phyloP scores from a whole-genome alignment of 2,797 vertebrate species.

The Allenopithecus nigroviridis region DNA sequence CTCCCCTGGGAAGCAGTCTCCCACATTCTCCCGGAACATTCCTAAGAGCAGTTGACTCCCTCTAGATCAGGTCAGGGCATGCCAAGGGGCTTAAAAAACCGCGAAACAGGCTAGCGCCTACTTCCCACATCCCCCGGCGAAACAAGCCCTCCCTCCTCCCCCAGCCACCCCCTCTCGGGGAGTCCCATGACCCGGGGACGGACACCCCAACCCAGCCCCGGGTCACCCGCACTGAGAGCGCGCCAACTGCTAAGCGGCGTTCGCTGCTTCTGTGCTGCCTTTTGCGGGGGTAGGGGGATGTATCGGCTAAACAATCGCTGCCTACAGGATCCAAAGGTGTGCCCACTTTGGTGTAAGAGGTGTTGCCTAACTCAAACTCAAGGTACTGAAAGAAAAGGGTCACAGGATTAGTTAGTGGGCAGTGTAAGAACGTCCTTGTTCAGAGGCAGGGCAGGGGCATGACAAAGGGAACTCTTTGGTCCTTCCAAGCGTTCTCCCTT shows the following conservation, averaged over 20 bases:
- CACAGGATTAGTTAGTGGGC: neutral
- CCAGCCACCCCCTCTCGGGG: constrained; percentile 13
- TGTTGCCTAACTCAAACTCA: neutral
- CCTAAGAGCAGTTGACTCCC: constrained; percentile 78
- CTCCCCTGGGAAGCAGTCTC: constrained; percentile 73
- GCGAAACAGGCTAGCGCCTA: constrained; percentile 60
- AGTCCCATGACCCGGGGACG: neutral
- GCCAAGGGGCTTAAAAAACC: constrained; percentile 78
- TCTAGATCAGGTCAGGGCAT: constrained; percentile 80
- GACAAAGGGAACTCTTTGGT: neutral
- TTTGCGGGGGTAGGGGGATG: neutral
- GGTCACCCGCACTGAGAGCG: neutral
- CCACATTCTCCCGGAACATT: constrained; percentile 87
- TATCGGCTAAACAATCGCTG: neutral
- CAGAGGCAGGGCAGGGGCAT: neutral
- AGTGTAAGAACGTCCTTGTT: neutral
- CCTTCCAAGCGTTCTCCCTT: neutral
- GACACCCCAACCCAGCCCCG: neutral
- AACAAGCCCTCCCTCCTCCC: constrained; percentile 17
- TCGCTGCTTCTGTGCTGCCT: neutral
- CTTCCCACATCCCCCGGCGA: constrained; percentile 43
- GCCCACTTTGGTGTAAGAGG: neutral
- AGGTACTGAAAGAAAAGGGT: neutral
- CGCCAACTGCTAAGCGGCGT: neutral
- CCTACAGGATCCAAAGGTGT: neutral